Evolutionary conservation across 2,113 vertebrate species (phyloP).

Genomic region (Antennarius striatus): DNA sequence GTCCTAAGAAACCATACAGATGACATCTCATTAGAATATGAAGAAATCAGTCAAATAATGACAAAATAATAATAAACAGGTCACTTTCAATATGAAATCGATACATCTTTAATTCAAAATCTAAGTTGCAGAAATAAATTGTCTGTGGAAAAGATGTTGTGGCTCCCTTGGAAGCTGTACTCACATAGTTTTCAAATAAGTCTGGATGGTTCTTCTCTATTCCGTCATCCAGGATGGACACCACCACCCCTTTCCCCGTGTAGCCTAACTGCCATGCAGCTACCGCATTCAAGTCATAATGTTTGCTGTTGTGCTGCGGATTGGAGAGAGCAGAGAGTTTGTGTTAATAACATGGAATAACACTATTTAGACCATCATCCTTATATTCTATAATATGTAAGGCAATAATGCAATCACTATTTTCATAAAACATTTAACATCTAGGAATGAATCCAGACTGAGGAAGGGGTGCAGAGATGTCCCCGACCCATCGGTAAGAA

Average conservation of each 20-base stretch:
- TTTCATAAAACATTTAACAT: too few relatives aligned
- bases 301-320: conserved; percentile 85
- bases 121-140: neutral
- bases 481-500: too few relatives aligned
- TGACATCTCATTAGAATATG: neutral
- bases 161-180: conserved; percentile 52
- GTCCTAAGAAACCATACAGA: conserved; percentile 65
- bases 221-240: conserved; percentile 97
- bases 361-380: conserved; percentile 6
- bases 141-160: neutral
- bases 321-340: conserved; percentile 24
- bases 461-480: too few relatives aligned
- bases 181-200: conserved; percentile 92
- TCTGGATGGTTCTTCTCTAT: conserved; percentile 99
- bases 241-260: conserved; percentile 92
- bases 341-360: conserved; percentile 8
- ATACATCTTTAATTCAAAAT: conserved; percentile 6
- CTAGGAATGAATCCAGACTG: too few relatives aligned
- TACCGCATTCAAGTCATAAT: conserved; percentile 91
- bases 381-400: too few relatives aligned
- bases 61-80: neutral
- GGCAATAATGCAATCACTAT: too few relatives aligned
- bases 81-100: neutral
- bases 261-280: conserved; percentile 93
- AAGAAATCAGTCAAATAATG: too few relatives aligned